A percentile compares a stretch with the other conserved stretches of the same genome.
Evolutionary conservation across 2,888 invertebrate genomes (phyloP).

Genomic region (Leistus spinibarbis): DNA sequence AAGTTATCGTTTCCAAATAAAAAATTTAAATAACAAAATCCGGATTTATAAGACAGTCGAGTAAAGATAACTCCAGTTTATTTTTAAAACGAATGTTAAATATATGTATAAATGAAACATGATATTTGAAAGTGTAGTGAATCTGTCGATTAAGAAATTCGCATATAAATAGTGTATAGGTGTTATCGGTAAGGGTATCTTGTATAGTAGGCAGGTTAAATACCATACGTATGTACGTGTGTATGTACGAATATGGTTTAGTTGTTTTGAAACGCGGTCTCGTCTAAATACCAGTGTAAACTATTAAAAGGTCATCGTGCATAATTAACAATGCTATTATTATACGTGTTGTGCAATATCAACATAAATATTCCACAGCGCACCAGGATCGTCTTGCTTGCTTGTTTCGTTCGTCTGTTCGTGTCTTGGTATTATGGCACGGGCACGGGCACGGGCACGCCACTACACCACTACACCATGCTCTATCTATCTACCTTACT

Average conservation of each 20-base stretch:
- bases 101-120: too few relatives aligned
- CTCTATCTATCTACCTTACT: too few relatives aligned
- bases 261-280: constrained; percentile 16
- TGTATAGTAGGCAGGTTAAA: neutral
- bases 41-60: too few relatives aligned
- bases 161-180: neutral
- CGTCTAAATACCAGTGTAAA: constrained; percentile 38
- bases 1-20: too few relatives aligned
- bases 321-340: constrained; percentile 39
- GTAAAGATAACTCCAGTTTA: too few relatives aligned
- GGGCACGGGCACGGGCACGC: neutral
- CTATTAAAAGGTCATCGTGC: constrained; percentile 39
- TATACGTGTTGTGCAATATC: constrained; percentile 37
- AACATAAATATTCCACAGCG: constrained; percentile 13
- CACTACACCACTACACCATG: neutral
- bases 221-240: neutral
- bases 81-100: too few relatives aligned
- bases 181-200: neutral
- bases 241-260: neutral
- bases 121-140: neutral
- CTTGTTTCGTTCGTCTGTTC: too few relatives aligned
- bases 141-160: neutral
- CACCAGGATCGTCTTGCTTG: constrained; percentile 18
- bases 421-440: neutral
- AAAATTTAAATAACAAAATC: too few relatives aligned